Evolutionary conservation across 2,113 vertebrate genomes (phyloP).

Genomic region (Strix uralensis): DNA sequence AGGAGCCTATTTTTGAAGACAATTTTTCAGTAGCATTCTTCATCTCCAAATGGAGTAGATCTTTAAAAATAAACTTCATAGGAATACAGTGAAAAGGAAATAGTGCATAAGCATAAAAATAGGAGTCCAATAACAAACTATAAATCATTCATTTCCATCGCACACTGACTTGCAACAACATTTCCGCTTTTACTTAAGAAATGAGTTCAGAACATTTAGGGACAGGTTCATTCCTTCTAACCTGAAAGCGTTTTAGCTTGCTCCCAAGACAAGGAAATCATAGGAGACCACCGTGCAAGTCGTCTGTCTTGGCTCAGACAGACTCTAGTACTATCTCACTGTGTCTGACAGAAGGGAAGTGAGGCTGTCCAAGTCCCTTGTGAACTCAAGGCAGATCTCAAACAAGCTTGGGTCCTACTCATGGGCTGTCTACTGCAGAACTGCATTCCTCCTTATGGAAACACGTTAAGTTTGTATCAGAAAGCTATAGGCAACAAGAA

Average conservation of each 20-base stretch:
- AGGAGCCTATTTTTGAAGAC: neutral
- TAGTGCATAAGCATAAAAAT: constrained; percentile 48
- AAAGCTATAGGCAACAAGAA: neutral
- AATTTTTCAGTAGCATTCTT: constrained; percentile 16
- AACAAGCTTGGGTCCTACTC: neutral
- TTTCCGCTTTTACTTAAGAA: neutral
- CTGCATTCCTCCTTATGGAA: neutral
- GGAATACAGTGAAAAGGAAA: constrained; percentile 30
- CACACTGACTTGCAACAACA: neutral
- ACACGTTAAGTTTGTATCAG: neutral
- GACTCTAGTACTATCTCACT: neutral
- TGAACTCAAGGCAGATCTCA: neutral
- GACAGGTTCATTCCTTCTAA: neutral
- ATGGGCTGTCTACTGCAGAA: neutral
- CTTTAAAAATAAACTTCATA: constrained; percentile 61
- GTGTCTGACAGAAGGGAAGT: neutral
- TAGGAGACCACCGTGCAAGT: neutral
- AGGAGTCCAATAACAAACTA: constrained; percentile 17
- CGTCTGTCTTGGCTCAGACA: neutral
- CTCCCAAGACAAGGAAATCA: neutral
- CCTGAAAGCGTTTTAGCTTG: neutral
- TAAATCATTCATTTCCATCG: constrained; percentile 54
- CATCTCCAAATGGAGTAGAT: neutral
- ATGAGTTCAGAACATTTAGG: neutral
- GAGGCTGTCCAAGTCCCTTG: neutral